Evolutionary conservation across 2,113 vertebrate genomes (phyloP).

Genomic region (Pangasianodon gigas): DNA sequence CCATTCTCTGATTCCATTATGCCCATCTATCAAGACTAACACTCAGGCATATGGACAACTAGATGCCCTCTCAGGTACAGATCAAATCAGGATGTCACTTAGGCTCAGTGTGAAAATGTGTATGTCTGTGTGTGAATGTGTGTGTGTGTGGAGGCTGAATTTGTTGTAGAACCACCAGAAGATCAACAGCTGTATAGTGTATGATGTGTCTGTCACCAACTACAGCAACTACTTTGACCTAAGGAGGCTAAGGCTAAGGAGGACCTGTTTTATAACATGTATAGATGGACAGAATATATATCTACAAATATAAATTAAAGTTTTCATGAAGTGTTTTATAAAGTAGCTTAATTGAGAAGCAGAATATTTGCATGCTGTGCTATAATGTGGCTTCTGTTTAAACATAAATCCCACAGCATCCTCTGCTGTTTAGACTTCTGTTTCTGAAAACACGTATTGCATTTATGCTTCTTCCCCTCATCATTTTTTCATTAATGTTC

Average conservation of each 20-base stretch:
- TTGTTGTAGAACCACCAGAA: not conserved
- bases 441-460: constrained; percentile 8
- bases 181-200: not conserved
- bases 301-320: constrained; percentile 21
- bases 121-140: constrained; percentile 7
- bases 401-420: not conserved
- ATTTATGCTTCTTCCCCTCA: constrained; percentile 37
- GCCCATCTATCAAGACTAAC: constrained; percentile 43
- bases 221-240: constrained; percentile 30
- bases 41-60: constrained; percentile 59
- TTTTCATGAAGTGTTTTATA: not conserved
- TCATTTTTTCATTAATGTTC: constrained; percentile 46
- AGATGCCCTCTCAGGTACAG: constrained; percentile 32
- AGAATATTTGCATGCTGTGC: constrained; percentile 2
- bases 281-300: constrained; percentile 2
- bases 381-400: not conserved
- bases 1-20: constrained; percentile 52
- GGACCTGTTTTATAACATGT: constrained; percentile 11
- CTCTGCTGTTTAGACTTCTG: constrained; percentile 15
- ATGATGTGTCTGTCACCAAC: constrained; percentile 32
- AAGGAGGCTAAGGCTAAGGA: not conserved
- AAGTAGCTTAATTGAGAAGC: not conserved
- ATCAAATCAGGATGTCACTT: constrained; percentile 15
- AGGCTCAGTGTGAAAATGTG: constrained; percentile 2
- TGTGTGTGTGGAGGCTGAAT: not conserved